Evolutionary conservation across 2,113 vertebrate genomes (phyloP), one percentile per base, ranked within the genome.

Genomic region (Crotalus tigris): DNA sequence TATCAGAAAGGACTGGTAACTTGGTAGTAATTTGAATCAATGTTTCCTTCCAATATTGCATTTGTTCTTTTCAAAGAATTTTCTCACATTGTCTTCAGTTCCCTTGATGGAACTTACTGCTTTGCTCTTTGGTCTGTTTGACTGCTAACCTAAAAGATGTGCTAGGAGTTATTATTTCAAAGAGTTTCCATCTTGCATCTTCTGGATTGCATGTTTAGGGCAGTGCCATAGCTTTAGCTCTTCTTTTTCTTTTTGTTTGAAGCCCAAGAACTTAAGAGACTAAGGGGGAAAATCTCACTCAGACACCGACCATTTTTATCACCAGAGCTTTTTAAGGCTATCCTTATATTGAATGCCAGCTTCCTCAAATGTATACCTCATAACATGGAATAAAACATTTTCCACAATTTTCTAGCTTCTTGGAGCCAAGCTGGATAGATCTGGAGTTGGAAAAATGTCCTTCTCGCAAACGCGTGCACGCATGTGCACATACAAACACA

Each of bases 401-500:
- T 26, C 54, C 15, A 85, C 85, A 87, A 9, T 57, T 91, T 15
- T 46, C 53, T 86, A 49, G 13, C 33, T 4, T 85, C 7, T 7
- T 17, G 0, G 12, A 10, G 26, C 23, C 23, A 49, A 55, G 12
- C 9, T 49, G 12, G 69, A 54, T 51, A 59, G 26, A 61, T 86
- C 9, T 46, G 49, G 55, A 75, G 13, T 33, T 75, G 15, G n/a
- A 75, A 75, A 17, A 75, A 5, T 33, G n/a, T 75, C 5, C n/a
- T 57, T 19, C 13, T 69, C 12, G n/a, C 69, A 17, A 75, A 39
- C 2, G 7, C 5, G 4, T 4, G 19, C 57, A 58, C 2, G 7
- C 0, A 3, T 11, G 13, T 4, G 0, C 61, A 0, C 10, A 44
- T 2, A 39, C 39, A 39, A 39, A 4, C 11, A 5, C 1, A 39